Evolutionary conservation across 2,888 invertebrate genomes (phyloP).

Genomic region (Sialis lutaria): DNA sequence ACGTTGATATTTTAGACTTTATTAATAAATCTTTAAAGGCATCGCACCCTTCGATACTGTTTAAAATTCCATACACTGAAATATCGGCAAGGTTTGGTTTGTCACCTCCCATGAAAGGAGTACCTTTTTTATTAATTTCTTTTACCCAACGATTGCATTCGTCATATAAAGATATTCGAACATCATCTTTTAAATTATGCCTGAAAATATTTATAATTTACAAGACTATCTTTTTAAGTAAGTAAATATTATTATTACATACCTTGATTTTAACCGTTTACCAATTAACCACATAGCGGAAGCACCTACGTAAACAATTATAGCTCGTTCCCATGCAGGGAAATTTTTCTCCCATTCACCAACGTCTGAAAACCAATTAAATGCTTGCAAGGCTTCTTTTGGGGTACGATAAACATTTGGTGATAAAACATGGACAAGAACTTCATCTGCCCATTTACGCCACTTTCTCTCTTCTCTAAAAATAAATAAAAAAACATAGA

Average conservation of each 20-base stretch:
- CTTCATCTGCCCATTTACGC: slow-evolving; percentile 88
- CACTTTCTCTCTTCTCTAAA: slow-evolving; percentile 82
- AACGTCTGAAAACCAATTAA: slow-evolving; percentile 82
- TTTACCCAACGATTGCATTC: slow-evolving; percentile 67
- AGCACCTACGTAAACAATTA: slow-evolving; percentile 87
- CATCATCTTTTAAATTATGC: slow-evolving; percentile 73
- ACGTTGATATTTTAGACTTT: slow-evolving; percentile 54
- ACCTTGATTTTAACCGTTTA: slow-evolving; percentile 72
- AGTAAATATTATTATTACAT: slow-evolving; percentile 9
- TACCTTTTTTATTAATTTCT: slow-evolving; percentile 48
- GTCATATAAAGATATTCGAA: slow-evolving; percentile 76
- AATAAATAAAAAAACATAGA: slow-evolving; percentile 12
- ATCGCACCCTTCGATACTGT: slow-evolving; percentile 82
- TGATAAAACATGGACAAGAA: slow-evolving; percentile 81
- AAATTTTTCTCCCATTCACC: slow-evolving; percentile 88
- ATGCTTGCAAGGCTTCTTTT: slow-evolving; percentile 75
- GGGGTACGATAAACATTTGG: slow-evolving; percentile 90
- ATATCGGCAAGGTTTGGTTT: slow-evolving; percentile 85
- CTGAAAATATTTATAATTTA: slow-evolving; percentile 24
- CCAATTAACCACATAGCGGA: slow-evolving; percentile 86
- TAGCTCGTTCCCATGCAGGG: slow-evolving; percentile 62
- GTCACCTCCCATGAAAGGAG: slow-evolving; percentile 70
- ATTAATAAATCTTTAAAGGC: slow-evolving; percentile 69
- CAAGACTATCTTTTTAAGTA: slow-evolving; percentile 2
- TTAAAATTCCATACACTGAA: slow-evolving; percentile 76